Conservation (phyloP, 2,888 invertebrate genomes). For the Acanthoscelides obtectus region DNA sequence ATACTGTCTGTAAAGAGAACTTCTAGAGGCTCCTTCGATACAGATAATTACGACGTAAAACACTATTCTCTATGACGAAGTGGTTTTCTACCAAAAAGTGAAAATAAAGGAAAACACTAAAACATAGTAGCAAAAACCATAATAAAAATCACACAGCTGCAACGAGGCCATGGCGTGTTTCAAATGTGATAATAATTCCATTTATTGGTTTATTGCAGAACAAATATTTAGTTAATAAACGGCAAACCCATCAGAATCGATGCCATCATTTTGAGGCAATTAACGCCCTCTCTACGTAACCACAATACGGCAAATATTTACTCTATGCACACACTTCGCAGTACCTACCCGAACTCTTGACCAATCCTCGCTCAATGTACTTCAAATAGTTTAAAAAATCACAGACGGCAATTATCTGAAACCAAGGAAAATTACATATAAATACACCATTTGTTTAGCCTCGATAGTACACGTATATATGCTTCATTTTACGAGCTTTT, state of each 20-base stretch:
- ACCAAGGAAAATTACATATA: not conserved
- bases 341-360: constrained; percentile 65
- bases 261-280: not conserved
- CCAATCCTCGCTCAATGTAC: constrained; percentile 72
- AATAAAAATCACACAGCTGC: too few relatives aligned
- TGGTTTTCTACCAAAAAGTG: too few relatives aligned
- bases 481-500: too few relatives aligned
- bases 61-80: too few relatives aligned
- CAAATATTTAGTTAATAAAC: not conserved
- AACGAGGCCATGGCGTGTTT: not conserved
- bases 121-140: too few relatives aligned
- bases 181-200: not conserved
- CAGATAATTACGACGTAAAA: too few relatives aligned
- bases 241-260: not conserved
- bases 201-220: not conserved
- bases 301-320: not conserved
- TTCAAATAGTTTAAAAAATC: constrained; percentile 76
- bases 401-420: constrained; percentile 74
- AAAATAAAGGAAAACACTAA: too few relatives aligned
- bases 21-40: too few relatives aligned
- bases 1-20: too few relatives aligned
- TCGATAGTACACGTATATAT: not conserved
- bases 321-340: not conserved
- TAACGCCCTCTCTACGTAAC: not conserved
- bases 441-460: not conserved